Evolutionary conservation across 2,888 invertebrate species (phyloP).

Genomic region (Nycteola revayana): DNA sequence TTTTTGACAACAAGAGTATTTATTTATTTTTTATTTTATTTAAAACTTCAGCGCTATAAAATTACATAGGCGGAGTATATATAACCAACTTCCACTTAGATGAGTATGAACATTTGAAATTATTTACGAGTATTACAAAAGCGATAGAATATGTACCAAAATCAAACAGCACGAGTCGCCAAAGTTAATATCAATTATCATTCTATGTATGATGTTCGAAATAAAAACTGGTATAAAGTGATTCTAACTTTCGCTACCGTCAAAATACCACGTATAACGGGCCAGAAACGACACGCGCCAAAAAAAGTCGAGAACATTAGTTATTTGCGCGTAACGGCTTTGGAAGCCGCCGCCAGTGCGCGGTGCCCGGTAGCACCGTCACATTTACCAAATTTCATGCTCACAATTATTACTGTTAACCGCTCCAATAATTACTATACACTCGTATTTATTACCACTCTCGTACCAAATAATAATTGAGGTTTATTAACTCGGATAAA

Average conservation of each 20-base stretch:
- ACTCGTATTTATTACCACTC: conserved; percentile 31
- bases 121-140: no score
- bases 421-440: no score
- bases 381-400: conserved; percentile 59
- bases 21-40: no score
- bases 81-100: no score
- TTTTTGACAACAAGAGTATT: no score
- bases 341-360: conserved; percentile 50
- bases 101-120: no score
- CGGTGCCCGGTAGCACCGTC: conserved; percentile 54
- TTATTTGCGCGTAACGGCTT: conserved; percentile 77
- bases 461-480: conserved; percentile 36
- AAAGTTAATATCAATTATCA: conserved; percentile 37
- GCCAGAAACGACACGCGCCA: conserved; percentile 72
- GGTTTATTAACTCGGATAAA: conserved; percentile 36
- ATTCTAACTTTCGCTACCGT: conserved; percentile 75
- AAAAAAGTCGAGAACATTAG: conserved; percentile 66
- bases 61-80: no score
- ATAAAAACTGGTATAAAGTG: conserved; percentile 58
- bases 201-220: conserved; percentile 23
- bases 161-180: conserved; percentile 26
- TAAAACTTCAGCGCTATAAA: no score
- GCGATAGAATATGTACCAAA: no score
- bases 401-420: conserved; percentile 56
- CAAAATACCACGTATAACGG: conserved; percentile 68